These are phyloP conservation scores for Crotalus viridis DNA, from an alignment of 2,113 vertebrate species.

Conservation along the genomic window DNA sequence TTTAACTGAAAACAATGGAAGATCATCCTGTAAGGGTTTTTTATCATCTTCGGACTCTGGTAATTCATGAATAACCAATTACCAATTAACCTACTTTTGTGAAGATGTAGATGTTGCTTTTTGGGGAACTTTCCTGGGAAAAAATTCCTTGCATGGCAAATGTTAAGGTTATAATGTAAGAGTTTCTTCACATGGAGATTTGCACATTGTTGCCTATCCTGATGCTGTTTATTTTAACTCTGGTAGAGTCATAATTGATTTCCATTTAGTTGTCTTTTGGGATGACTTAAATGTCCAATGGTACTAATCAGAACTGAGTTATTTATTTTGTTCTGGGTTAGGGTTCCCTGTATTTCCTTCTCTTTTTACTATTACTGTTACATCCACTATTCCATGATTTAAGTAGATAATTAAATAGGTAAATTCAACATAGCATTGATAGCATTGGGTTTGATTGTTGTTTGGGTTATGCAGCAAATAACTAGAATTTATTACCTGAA, in stretches of 20 bases:
- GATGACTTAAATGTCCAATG: background rate
- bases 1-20: no score
- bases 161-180: background rate
- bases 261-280: background rate
- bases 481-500: background rate
- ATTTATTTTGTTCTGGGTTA: slow-evolving; percentile 11
- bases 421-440: background rate
- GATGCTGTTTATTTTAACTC: background rate
- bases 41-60: background rate
- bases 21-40: background rate
- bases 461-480: background rate
- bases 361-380: background rate
- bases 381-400: background rate
- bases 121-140: background rate
- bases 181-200: background rate
- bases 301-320: slow-evolving; percentile 10
- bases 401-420: no score
- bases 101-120: no score
- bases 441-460: background rate
- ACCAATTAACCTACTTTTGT: background rate
- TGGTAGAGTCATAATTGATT: background rate
- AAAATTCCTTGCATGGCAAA: background rate
- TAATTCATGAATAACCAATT: background rate
- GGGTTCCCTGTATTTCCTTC: background rate
- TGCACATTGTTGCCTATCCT: background rate